phyloP scores from a whole-genome alignment of 2,113 vertebrate species.

The Pachypanchax playfairii region DNA sequence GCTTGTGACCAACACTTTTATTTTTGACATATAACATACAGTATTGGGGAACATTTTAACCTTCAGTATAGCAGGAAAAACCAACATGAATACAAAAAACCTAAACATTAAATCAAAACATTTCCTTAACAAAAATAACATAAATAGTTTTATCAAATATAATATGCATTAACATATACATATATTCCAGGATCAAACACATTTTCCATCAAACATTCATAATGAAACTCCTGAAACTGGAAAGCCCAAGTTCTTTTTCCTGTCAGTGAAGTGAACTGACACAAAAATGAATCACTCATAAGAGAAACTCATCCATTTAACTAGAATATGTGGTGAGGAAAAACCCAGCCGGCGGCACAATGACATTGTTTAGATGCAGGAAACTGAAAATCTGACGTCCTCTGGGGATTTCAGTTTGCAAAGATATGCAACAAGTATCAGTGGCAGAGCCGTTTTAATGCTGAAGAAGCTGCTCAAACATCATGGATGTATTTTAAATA shows the following conservation, averaged over 20 bases:
- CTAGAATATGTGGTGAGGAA: constrained; percentile 49
- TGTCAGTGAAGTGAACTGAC: constrained; percentile 22
- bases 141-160: not conserved
- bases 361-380: constrained; percentile 35
- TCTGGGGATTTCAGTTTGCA: constrained; percentile 46
- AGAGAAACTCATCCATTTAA: constrained; percentile 27
- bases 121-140: not conserved
- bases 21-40: constrained; percentile 1
- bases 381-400: constrained; percentile 49
- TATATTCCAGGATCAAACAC: not conserved
- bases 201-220: constrained; percentile 4
- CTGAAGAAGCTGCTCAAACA: constrained; percentile 10
- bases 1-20: constrained; percentile 29
- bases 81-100: not conserved
- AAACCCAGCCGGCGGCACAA: constrained; percentile 30
- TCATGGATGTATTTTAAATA: constrained; percentile 19
- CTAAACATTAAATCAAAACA: not conserved
- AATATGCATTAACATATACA: not conserved
- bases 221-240: constrained; percentile 8
- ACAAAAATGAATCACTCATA: constrained; percentile 48
- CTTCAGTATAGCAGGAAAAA: not conserved
- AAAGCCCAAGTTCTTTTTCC: constrained; percentile 31
- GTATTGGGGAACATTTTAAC: too few relatives aligned
- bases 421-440: constrained; percentile 1
- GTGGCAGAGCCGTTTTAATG: constrained; percentile 18